Percentiles rank a stretch among this genome's conserved stretches.
These are phyloP conservation scores for Dryobotodes eremita DNA, from an alignment of 2,888 invertebrate species.

Conservation along the genomic window DNA sequence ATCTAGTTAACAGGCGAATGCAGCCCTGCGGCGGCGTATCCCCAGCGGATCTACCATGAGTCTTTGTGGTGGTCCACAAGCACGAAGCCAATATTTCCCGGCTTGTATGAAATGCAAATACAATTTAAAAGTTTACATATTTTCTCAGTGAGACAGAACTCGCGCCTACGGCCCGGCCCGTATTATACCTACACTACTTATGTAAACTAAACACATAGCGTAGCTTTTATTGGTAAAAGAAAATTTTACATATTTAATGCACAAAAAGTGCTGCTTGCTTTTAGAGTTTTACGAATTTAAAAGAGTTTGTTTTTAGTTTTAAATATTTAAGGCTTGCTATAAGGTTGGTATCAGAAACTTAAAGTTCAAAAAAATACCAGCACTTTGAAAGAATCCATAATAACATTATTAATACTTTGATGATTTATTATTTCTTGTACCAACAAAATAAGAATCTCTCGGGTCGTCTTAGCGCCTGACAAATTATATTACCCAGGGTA, in stretches of 20 bases:
- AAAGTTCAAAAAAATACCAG: neutral
- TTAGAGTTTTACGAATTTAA: neutral
- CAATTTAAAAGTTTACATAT: slow-evolving; percentile 90
- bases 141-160: slow-evolving; percentile 83
- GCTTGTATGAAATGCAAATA: slow-evolving; percentile 89
- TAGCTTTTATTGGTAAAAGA: slow-evolving; percentile 39
- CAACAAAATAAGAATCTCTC: slow-evolving; percentile 68
- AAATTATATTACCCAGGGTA: slow-evolving; percentile 82
- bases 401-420: slow-evolving; percentile 53
- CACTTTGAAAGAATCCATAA: slow-evolving; percentile 31
- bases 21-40: slow-evolving; percentile 71
- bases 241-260: slow-evolving; percentile 39
- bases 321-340: slow-evolving; percentile 8
- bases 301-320: slow-evolving; percentile 11
- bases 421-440: slow-evolving; percentile 63
- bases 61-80: slow-evolving; percentile 79
- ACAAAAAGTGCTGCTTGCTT: slow-evolving; percentile 28
- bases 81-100: slow-evolving; percentile 86
- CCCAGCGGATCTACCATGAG: slow-evolving; percentile 75
- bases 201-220: slow-evolving; percentile 56
- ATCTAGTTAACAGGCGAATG: slow-evolving; percentile 59
- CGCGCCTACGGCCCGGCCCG: slow-evolving; percentile 79
- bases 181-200: slow-evolving; percentile 66
- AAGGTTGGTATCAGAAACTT: neutral
- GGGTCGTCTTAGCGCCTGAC: slow-evolving; percentile 74